phyloP scores from a whole-genome alignment of 2,888 invertebrate genomes.

The Pheosia gnoma region DNA sequence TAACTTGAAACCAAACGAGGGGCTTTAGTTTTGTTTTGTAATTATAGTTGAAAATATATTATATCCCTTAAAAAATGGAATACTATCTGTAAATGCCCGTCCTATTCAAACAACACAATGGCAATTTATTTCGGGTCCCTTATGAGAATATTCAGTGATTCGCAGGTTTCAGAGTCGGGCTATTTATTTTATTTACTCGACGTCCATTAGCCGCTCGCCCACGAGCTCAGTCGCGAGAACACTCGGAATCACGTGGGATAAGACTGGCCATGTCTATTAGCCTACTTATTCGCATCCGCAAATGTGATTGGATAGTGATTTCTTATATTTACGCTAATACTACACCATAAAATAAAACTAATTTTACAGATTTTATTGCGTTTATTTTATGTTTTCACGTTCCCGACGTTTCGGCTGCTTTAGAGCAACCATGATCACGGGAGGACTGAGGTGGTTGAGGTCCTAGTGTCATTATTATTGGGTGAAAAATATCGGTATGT shows the following conservation, averaged over 20 bases:
- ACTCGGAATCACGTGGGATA: slow-evolving; percentile 13
- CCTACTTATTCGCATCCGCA: not conserved
- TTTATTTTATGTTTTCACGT: too few species aligned
- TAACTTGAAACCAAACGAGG: too few species aligned
- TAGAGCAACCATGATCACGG: too few species aligned
- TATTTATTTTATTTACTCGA: slow-evolving; percentile 40
- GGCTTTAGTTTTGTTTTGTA: too few species aligned
- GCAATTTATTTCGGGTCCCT: slow-evolving; percentile 13
- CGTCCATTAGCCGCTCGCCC: slow-evolving; percentile 23
- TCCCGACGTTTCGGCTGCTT: too few species aligned
- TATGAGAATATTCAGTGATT: slow-evolving; percentile 24
- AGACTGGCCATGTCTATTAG: slow-evolving; percentile 6
- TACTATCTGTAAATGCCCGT: not conserved
- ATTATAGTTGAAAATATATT: too few species aligned
- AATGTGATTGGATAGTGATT: not conserved
- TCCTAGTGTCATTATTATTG: too few species aligned
- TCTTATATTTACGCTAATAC: too few species aligned
- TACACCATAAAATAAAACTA: too few species aligned
- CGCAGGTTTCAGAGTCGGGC: slow-evolving; percentile 20
- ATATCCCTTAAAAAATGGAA: not conserved
- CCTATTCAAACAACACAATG: not conserved
- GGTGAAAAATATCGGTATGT: too few species aligned
- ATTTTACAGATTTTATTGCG: too few species aligned
- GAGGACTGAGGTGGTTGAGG: too few species aligned
- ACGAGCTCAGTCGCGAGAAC: slow-evolving; percentile 24